Base-by-base conservation (phyloP, 2,113 vertebrate genomes). In the Urocolius indicus region DNA sequence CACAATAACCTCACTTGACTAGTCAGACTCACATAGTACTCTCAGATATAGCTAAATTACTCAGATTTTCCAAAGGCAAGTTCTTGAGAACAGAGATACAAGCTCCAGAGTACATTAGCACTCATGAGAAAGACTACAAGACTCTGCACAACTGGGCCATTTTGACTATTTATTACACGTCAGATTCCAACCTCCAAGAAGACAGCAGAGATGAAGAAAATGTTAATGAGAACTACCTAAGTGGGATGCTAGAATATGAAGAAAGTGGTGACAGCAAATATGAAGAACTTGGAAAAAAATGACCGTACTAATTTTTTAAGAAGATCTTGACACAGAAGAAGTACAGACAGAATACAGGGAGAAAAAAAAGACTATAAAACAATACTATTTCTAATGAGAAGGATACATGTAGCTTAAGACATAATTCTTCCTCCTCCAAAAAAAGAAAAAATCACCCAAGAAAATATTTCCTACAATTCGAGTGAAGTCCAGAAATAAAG, bases 1-100 rank as follows among this genome's bases (percentile, higher is more conserved):
- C 5, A 57, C 1, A 1, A 16, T 3, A 36, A 38, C 32, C 0
- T 1, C 16, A 3, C 3, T 48, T 52, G 61, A 61, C 34, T 1
- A 61, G 38, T 16, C 68, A 78, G 43, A 43, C 59, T 30, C 43
- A 13, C 2, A 0, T 14, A 20, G 14, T 26, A 5, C 5, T 22
- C 61, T 48, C 17, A 68, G 69, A 52, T 13, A 63, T 46, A 36
- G 43, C 10, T 32, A 74, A 4, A 51, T 6, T 26, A 21, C 16
- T 9, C 21, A 22, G 4, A 10, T 41, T 43, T 74, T 30, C 82
- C 63, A 58, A 51, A 58, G 32, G 46, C 5, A 16, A 67, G 17
- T 5, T 84, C 69, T 23, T 34, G 73, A 51, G 41, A 80, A 62
- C 6, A 34, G 55, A 13, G 23, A 45, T 19, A 22, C 19, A 27